Percentiles rank a stretch among this genome's conserved stretches.
phyloP scores from a whole-genome alignment of 2,113 vertebrate species.

The Leuciscus idus region DNA sequence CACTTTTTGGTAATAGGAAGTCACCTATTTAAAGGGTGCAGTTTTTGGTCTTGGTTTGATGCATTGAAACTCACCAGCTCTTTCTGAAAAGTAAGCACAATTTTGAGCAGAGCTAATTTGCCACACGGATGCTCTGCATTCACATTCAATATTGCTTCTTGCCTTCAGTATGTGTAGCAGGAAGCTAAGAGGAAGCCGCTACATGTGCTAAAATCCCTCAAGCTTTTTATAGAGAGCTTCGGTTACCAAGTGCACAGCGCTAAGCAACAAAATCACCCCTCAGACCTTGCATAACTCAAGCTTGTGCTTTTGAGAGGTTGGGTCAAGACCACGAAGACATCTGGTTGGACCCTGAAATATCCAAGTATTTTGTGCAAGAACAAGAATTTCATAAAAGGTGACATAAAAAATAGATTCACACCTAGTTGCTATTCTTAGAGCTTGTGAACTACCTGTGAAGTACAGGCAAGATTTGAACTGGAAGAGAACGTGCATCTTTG shows the following conservation, averaged over 20 bases:
- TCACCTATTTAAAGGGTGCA: background rate
- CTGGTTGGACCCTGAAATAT: background rate
- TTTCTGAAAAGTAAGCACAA: background rate
- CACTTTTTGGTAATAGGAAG: background rate
- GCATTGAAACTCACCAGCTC: background rate
- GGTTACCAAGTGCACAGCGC: conserved; percentile 70
- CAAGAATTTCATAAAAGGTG: background rate
- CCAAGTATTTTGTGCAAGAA: background rate
- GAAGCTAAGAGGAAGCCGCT: conserved; percentile 80
- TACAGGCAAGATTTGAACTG: background rate
- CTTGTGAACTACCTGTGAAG: background rate
- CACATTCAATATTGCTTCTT: conserved; percentile 35
- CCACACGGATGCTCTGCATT: conserved; percentile 22
- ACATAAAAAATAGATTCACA: background rate
- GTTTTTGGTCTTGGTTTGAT: background rate
- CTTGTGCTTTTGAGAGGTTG: background rate
- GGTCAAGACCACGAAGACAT: background rate
- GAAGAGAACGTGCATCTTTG: background rate
- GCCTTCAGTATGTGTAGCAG: conserved; percentile 69
- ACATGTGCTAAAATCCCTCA: conserved; percentile 70
- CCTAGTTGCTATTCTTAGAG: conserved; percentile 17
- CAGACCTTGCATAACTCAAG: conserved; percentile 60
- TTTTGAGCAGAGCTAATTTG: background rate
- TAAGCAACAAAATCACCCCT: conserved; percentile 52
- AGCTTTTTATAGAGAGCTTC: conserved; percentile 79